Evolutionary conservation across 2,113 vertebrate genomes (phyloP), one percentile per base, ranked within the genome.

Genomic region (Gymnorhina tibicen): DNA sequence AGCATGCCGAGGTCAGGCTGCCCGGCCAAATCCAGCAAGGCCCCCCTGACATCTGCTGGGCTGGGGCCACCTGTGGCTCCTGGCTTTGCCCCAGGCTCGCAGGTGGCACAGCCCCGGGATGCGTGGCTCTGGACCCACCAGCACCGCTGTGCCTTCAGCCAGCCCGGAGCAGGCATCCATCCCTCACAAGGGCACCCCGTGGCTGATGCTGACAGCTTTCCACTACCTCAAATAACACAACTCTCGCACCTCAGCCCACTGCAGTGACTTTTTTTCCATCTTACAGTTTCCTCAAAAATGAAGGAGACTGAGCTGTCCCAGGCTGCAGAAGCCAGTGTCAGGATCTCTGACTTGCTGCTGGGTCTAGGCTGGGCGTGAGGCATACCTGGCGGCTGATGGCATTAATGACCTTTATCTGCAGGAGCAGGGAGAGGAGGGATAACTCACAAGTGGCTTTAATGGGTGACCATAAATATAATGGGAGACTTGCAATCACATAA

Each of bases 401-500:
- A n/a, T 72, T 60, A 87, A 58, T 52, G 77, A 82, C 81, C 89
- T 94, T 78, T 89, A 64, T 80, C 56, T 75, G 66, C 69, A 60
- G 66, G 78, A 69, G 67, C 5, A 3, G 66, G 78, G 59, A 87
- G 59, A 63, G 32, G 41, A 78, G 47, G 79, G 90, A 75, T 95
- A 92, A 88, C 47, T 94, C 87, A 87, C 28, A 63, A 72, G 32
- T 47, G 49, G 77, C 91, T 95, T 95, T 95, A 89, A 79, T 91
- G 56, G 35, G 60, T 70, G 89, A 74, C 82, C 84, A 89, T 79
- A 91, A 95, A 92, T 95, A 84, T 60, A 91, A 64, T 33, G 2
- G 52, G 56, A 81, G 55, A 59, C 30, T 39, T 7, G 3, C 75
- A 95, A 84, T 92, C 82, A 27, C 47, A 16, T 49, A 35, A 63